These are phyloP conservation scores for Aurelia sp. DNA, from an alignment of 30 jellyfish, hydroid and myxozoan genomes.

Conservation along the genomic window DNA sequence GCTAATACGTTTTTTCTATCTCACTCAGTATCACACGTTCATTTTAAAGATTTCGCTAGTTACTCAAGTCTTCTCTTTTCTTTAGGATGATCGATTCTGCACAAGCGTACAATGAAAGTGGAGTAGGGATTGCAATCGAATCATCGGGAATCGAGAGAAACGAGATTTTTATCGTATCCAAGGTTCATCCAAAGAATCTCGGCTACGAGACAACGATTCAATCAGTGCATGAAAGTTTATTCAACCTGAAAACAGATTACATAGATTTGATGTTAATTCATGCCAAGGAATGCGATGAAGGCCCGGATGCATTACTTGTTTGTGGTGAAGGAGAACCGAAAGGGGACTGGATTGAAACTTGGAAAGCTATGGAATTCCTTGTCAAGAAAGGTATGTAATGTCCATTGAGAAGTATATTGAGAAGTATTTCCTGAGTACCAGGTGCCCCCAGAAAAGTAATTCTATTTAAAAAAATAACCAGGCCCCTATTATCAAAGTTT, in stretches of 20 bases:
- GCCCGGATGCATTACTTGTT: constrained; percentile 59
- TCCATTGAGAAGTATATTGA: no score
- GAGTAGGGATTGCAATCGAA: constrained; percentile 57
- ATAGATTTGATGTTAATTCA: constrained; percentile 78
- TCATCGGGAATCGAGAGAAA: constrained; percentile 36
- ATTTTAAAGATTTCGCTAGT: no score
- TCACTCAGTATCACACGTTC: no score
- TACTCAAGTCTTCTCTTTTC: not conserved
- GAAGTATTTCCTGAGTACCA: no score
- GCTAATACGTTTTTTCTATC: no score
- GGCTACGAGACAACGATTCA: constrained; percentile 65
- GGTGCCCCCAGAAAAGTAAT: no score
- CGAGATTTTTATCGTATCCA: constrained; percentile 71
- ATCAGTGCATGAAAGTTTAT: constrained; percentile 65
- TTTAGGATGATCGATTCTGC: constrained; percentile 79
- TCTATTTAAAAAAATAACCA: no score
- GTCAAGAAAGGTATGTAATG: constrained; percentile 47
- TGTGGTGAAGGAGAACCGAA: constrained; percentile 75
- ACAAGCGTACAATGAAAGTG: constrained; percentile 76
- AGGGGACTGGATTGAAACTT: constrained; percentile 80
- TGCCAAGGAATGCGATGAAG: constrained; percentile 80
- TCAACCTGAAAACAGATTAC: constrained; percentile 67
- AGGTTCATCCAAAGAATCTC: constrained; percentile 71
- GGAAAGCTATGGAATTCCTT: constrained; percentile 76
- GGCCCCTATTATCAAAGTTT: no score